These are phyloP conservation scores for Stenotaenia linearis DNA, from an alignment of 2,888 invertebrate genomes.

Conservation along the genomic window DNA sequence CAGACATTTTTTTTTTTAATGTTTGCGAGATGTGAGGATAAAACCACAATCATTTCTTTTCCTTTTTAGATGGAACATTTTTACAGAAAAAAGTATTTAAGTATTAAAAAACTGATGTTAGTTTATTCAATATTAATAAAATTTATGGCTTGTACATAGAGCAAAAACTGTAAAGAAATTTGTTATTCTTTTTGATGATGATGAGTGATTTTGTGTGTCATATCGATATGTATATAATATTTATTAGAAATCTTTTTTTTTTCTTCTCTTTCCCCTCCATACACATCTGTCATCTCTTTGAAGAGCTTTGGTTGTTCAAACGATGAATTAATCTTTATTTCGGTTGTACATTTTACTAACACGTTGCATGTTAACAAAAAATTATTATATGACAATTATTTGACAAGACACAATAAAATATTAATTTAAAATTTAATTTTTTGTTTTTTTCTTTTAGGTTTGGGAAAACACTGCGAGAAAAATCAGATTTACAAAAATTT, in stretches of 20 bases:
- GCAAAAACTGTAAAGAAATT: not conserved
- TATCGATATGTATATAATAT: slow-evolving; percentile 9
- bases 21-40: too few species aligned
- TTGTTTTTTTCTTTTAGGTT: not conserved
- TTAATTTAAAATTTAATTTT: not conserved
- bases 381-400: not conserved
- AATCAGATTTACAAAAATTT: too few species aligned
- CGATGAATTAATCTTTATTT: not conserved
- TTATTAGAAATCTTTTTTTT: not conserved
- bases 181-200: not conserved
- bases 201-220: slow-evolving; percentile 4
- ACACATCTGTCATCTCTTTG: too few species aligned
- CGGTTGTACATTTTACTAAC: not conserved
- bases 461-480: not conserved
- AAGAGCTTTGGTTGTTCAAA: not conserved
- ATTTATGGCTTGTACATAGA: not conserved
- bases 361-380: not conserved
- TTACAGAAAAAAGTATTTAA: not conserved
- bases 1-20: too few species aligned
- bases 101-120: not conserved
- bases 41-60: not conserved
- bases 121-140: not conserved
- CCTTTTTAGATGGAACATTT: not conserved
- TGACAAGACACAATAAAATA: not conserved
- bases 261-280: not conserved